Evolutionary conservation across 2,888 invertebrate genomes (phyloP).

Genomic region (Caenorhabditis sp.): DNA sequence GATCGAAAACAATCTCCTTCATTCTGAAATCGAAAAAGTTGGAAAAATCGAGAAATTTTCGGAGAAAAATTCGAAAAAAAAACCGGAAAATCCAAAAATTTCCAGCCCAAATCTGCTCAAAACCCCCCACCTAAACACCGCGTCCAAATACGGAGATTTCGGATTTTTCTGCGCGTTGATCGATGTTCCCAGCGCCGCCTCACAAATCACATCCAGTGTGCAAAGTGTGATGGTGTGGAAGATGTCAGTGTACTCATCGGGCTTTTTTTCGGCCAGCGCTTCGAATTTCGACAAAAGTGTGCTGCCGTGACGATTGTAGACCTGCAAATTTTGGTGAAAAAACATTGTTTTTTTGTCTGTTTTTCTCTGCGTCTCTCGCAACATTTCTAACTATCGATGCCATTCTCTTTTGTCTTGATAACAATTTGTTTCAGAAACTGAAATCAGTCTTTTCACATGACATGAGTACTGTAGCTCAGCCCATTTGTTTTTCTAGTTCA

Average conservation of each 20-base stretch:
- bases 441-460: too few relatives aligned
- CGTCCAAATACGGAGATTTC: slow-evolving; percentile 65
- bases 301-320: slow-evolving; percentile 73
- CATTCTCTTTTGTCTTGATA: too few relatives aligned
- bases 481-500: too few relatives aligned
- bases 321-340: slow-evolving; percentile 37
- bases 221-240: slow-evolving; percentile 71
- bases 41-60: too few relatives aligned
- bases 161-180: slow-evolving; percentile 66
- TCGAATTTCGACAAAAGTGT: slow-evolving; percentile 67
- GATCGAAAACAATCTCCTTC: slow-evolving; percentile 65
- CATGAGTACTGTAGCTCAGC: too few relatives aligned
- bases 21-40: too few relatives aligned
- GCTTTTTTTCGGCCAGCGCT: slow-evolving; percentile 37
- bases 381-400: too few relatives aligned
- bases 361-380: too few relatives aligned
- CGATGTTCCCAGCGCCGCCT: slow-evolving; percentile 67
- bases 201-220: slow-evolving; percentile 74
- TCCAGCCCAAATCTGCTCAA: too few relatives aligned
- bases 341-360: not conserved
- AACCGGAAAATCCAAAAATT: too few relatives aligned
- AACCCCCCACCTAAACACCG: slow-evolving; percentile 66
- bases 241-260: slow-evolving; percentile 50
- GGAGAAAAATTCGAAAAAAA: too few relatives aligned
- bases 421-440: too few relatives aligned